Evolutionary conservation across 1,140 invertebrate genomes (phyloP), one percentile per base, ranked within the genome.

Genomic region (Dendroctonus ponderosae): DNA sequence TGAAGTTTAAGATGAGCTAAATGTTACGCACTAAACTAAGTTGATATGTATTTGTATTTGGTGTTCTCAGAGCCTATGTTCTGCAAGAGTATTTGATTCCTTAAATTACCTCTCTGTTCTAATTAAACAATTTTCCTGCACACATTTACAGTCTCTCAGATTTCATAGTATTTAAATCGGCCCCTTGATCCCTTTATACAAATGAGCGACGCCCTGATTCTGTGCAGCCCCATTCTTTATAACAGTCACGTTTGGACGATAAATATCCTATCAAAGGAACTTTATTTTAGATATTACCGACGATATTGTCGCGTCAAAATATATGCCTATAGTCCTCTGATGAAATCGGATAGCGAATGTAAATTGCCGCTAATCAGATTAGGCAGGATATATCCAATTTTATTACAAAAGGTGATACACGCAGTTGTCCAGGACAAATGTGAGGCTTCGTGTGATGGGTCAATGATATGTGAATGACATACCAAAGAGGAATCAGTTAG

Each of bases 291-390:
- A 50, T 62, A 51, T 62, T 49, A 51, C 44, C 14, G 39, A n/a
- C 50, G 61, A 63, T 53, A 52, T 53, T 64, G 51, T 56, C 52
- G 46, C 39, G 41, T 56, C 39, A 54, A 64, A 51, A 64, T 64
- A 56, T 48, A 12, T 43, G 9, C 43, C 12, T 44, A 59, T 44
- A 59, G 42, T 26, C 38, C 11, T 41, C 52, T 15, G 38, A 57
- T 56, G 62, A 64, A 64, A 64, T 64, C 51, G 39, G 52, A 64
- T 54, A 64, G 12, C 9, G 41, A 41, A 64, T 64, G 62, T 64
- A 64, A 56, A 64, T 54, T 41, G 57, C 62, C 40, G 15, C 62
- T 64, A 64, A 64, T 54, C 62, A 54, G 62, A 64, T 64, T 64
- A 64, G 7, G 9, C 40, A 62, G 60, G 39, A 53, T 62, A 51